phyloP scores from a whole-genome alignment of 1,140 invertebrate genomes.

The Onthophagus taurus region DNA sequence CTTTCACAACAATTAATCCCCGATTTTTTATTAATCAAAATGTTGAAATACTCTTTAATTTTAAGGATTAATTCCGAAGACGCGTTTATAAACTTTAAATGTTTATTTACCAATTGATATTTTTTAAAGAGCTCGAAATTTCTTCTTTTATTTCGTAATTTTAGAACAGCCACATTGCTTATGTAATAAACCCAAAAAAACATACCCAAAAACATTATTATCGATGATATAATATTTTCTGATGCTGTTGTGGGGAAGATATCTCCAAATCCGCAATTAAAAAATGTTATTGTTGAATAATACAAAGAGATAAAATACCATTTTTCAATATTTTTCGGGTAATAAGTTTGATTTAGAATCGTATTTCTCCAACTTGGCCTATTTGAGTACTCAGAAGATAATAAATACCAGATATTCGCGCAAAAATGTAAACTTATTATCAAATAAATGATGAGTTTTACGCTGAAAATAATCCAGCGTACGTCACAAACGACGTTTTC shows the following conservation, averaged over 20 bases:
- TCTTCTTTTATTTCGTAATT: not conserved
- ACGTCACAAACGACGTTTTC: not conserved
- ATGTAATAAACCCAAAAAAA: conserved; percentile 2
- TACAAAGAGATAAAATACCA: conserved; percentile 8
- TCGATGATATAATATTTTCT: conserved; percentile 5
- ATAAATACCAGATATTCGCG: not conserved
- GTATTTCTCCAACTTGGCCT: not conserved
- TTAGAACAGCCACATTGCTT: not conserved
- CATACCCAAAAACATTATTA: conserved; percentile 2
- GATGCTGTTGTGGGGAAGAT: not conserved
- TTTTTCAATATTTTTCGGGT: not conserved
- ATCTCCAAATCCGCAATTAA: conserved; percentile 9
- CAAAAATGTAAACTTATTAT: not conserved
- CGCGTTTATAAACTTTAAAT: conserved; percentile 1
- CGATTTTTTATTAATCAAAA: too few species aligned
- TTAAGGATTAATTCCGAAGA: too few species aligned
- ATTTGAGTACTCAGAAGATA: not conserved
- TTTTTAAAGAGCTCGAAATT: conserved; percentile 2
- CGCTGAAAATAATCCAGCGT: not conserved
- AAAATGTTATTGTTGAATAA: not conserved
- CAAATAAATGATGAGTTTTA: conserved; percentile 6
- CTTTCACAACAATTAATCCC: not conserved
- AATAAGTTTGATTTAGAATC: not conserved
- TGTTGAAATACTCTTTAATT: too few species aligned
- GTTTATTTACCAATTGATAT: not conserved